These are phyloP conservation scores for Urophycis tenuis DNA, from an alignment of 2,797 vertebrate genomes.

Conservation along the genomic window DNA sequence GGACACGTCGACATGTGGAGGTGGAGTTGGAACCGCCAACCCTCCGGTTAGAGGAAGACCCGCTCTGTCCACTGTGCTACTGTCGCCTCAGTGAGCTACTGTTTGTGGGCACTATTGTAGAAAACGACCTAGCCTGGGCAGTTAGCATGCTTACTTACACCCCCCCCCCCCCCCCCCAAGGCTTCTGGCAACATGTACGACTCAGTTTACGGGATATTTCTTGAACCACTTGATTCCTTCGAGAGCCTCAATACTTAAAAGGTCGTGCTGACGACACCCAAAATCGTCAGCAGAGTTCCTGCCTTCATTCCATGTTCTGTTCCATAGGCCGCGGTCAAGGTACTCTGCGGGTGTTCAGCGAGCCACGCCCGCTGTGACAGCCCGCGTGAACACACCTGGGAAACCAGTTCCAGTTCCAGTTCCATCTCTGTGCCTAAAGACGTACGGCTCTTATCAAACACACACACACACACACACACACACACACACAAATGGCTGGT, in stretches of 20 bases:
- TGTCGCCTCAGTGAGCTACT: no score
- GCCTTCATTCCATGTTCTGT: not conserved
- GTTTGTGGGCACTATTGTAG: no score
- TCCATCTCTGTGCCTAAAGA: not conserved
- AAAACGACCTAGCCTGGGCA: no score
- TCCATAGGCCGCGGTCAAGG: not conserved
- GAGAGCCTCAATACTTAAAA: not conserved
- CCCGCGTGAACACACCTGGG: not conserved
- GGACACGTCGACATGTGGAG: no score
- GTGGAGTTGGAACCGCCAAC: no score
- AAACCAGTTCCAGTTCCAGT: not conserved
- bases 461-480: not conserved
- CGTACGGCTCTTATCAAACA: not conserved
- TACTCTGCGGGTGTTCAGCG: not conserved
- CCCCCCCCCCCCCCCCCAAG: no score
- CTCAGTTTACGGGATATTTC: not conserved
- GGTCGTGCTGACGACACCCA: not conserved
- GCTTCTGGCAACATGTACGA: not conserved
- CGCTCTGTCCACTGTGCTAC: no score
- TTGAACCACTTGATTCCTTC: not conserved
- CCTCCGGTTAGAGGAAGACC: no score
- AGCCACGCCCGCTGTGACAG: not conserved
- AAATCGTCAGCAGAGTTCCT: not conserved
- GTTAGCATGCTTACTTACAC: no score
- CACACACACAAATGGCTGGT: not conserved